These are phyloP conservation scores for Mythimna ferrago DNA, from an alignment of 2,888 invertebrate species.

Conservation along the genomic window DNA sequence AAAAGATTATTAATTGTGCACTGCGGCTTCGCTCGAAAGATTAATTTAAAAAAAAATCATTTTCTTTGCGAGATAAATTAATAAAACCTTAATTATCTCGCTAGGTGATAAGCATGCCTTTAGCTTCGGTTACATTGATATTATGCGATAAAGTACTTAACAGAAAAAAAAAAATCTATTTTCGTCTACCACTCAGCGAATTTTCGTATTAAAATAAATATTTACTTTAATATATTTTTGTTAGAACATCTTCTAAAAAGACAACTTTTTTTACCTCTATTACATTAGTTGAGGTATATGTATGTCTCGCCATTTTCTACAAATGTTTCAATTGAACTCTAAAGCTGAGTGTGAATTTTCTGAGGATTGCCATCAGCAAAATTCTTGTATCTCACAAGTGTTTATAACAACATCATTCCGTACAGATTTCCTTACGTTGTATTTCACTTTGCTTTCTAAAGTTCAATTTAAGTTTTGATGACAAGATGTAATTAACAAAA, in stretches of 20 bases:
- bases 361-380: not conserved
- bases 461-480: conserved; percentile 15
- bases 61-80: not conserved
- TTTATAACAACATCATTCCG: not conserved
- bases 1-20: not conserved
- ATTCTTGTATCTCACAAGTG: not conserved
- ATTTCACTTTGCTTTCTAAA: conserved; percentile 5
- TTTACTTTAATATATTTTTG: no score
- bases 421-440: not conserved
- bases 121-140: not conserved
- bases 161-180: not conserved
- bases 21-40: not conserved
- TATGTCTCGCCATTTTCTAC: not conserved
- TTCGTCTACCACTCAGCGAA: no score
- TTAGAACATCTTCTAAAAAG: no score
- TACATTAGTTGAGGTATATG: no score
- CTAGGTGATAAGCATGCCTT: not conserved
- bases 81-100: not conserved
- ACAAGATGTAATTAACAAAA: conserved; percentile 28
- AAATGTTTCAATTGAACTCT: not conserved
- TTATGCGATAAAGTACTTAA: not conserved
- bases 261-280: no score
- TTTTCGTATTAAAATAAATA: no score
- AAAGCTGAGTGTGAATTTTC: not conserved
- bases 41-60: no score